These are phyloP conservation scores for Andrena haemorrhoa DNA, from an alignment of 2,888 invertebrate genomes.

Conservation along the genomic window DNA sequence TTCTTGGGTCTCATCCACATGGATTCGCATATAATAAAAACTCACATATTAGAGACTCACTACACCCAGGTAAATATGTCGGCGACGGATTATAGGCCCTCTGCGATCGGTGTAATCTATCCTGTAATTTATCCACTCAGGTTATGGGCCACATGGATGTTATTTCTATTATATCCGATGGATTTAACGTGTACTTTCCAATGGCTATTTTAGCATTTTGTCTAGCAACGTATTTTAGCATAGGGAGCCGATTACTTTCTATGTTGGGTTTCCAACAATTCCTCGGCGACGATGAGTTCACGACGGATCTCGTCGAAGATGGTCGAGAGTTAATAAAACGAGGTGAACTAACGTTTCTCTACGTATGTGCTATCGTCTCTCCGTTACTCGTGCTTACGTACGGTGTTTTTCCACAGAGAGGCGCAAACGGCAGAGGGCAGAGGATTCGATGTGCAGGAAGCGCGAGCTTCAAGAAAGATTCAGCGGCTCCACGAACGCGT, in stretches of 20 bases:
- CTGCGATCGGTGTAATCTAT: slow-evolving; percentile 4
- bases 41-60: slow-evolving; percentile 93
- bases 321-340: slow-evolving; percentile 96
- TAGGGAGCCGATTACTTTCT: slow-evolving; percentile 96
- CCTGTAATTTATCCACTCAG: slow-evolving; percentile 83
- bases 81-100: not conserved
- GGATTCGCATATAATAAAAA: slow-evolving; percentile 97
- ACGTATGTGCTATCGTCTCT: not conserved
- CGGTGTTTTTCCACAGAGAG: slow-evolving; percentile 87
- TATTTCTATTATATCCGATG: slow-evolving; percentile 97
- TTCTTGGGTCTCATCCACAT: slow-evolving; percentile 98
- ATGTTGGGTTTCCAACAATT: slow-evolving; percentile 98
- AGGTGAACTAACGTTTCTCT: slow-evolving; percentile 86
- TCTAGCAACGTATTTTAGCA: slow-evolving; percentile 96
- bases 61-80: slow-evolving; percentile 93
- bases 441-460: slow-evolving; percentile 92
- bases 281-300: slow-evolving; percentile 96
- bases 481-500: slow-evolving; percentile 81
- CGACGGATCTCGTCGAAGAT: slow-evolving; percentile 96
- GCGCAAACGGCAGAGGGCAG: slow-evolving; percentile 92
- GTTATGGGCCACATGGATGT: slow-evolving; percentile 99
- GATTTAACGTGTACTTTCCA: slow-evolving; percentile 99
- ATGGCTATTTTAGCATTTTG: slow-evolving; percentile 98
- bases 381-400: not conserved
- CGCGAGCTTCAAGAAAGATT: slow-evolving; percentile 91